phyloP scores from a whole-genome alignment of 1,140 invertebrate species.

The Danaus plexippus region DNA sequence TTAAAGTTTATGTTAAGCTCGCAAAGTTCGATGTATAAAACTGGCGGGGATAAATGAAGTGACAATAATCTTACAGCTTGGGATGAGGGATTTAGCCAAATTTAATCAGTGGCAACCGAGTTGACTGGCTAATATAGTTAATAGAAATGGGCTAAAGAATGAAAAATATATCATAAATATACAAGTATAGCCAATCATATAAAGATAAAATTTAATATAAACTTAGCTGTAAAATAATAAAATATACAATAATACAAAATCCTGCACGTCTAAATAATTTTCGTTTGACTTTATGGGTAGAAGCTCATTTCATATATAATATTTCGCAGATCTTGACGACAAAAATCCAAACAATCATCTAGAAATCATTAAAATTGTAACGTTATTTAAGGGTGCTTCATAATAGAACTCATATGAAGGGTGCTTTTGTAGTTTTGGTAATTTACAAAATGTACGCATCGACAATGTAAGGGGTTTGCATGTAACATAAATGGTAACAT shows the following conservation, averaged over 20 bases:
- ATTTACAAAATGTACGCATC: constrained; percentile 49
- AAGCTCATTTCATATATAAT: too few species aligned
- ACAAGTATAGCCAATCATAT: too few species aligned
- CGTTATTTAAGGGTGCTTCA: constrained; percentile 54
- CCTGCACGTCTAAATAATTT: too few species aligned
- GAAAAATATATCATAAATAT: too few species aligned
- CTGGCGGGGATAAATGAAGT: constrained; percentile 54
- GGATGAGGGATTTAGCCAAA: constrained; percentile 48
- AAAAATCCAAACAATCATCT: too few species aligned
- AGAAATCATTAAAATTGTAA: constrained; percentile 61
- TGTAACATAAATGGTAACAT: constrained; percentile 51
- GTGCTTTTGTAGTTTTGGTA: constrained; percentile 40
- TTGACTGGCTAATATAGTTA: constrained; percentile 15
- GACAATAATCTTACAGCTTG: constrained; percentile 59
- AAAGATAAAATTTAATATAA: too few species aligned
- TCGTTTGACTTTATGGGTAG: too few species aligned
- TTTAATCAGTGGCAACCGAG: constrained; percentile 51
- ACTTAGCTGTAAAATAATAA: too few species aligned
- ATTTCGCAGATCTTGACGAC: too few species aligned
- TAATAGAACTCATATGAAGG: constrained; percentile 58
- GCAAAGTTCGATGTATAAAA: constrained; percentile 29
- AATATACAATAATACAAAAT: too few species aligned
- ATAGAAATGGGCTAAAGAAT: background rate
- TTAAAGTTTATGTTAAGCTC: too few species aligned
- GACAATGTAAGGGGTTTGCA: constrained; percentile 30